Evolutionary conservation across 2,888 invertebrate genomes (phyloP).

Genomic region (Baccha elongata): DNA sequence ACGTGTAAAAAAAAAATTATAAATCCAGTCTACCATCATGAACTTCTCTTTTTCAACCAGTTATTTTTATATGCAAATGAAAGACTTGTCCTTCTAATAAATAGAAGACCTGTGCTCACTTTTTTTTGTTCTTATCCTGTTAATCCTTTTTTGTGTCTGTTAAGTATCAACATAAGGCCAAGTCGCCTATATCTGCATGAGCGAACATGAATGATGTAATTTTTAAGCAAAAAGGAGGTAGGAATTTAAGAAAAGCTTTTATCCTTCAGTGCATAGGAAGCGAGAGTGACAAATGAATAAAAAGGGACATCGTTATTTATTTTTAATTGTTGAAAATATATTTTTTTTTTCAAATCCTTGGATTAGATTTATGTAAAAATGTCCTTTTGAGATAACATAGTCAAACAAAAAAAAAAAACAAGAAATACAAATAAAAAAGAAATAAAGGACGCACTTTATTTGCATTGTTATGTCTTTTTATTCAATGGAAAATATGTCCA

Average conservation of each 20-base stretch:
- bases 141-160: slow-evolving; percentile 49
- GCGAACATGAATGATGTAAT: slow-evolving; percentile 51
- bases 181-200: slow-evolving; percentile 55
- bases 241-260: slow-evolving; percentile 42
- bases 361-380: slow-evolving; percentile 39
- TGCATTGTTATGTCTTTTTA: slow-evolving; percentile 67
- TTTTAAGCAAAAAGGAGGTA: background rate
- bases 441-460: slow-evolving; percentile 62
- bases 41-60: slow-evolving; percentile 25
- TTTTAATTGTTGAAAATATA: slow-evolving; percentile 49
- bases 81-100: slow-evolving; percentile 3
- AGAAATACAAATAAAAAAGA: slow-evolving; percentile 18
- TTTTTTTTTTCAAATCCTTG: background rate
- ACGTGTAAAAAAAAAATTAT: slow-evolving; percentile 39
- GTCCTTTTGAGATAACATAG: slow-evolving; percentile 45
- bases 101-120: slow-evolving; percentile 22
- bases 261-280: background rate
- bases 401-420: slow-evolving; percentile 17
- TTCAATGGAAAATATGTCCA: slow-evolving; percentile 58
- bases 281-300: slow-evolving; percentile 55
- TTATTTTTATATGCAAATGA: slow-evolving; percentile 58
- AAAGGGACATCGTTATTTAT: slow-evolving; percentile 65
- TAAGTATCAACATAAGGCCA: slow-evolving; percentile 40
- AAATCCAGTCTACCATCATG: slow-evolving; percentile 33
- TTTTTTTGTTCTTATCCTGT: slow-evolving; percentile 23